Base-by-base conservation (phyloP, 2,113 vertebrate genomes). In the Pseudorhombus dupliciocellatus region DNA sequence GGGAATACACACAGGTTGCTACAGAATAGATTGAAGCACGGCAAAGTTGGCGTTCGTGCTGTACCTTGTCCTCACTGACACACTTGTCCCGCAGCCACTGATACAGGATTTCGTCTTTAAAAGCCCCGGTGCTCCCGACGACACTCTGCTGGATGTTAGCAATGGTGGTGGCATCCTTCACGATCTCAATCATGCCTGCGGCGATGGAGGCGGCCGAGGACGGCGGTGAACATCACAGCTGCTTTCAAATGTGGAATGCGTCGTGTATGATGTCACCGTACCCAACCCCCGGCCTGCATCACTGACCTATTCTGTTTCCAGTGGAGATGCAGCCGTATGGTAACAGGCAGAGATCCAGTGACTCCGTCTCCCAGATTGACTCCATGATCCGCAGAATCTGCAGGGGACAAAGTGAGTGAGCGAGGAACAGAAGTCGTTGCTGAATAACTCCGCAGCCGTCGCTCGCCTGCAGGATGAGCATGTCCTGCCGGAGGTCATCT, bases 281-380 rank as follows among this genome's bases (percentile, higher is more conserved):
- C 34, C 34, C 34, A 11, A 10, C 34, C 34, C 34, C 2, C 9
- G 34, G 34, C n/a, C n/a, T 10, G 34, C 12, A 12, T 11, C 10
- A 37, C 34, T 11, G 9, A 37, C 98, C 98, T 87, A 99, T 99
- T 92, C 95, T 96, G 92, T 98, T 97, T 63, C 97, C 97, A 20
- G 98, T 99, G 84, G 98, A 98, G 93, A 99, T 99, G 85, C 98
- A 99, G 22, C 97, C 98, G 25, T 99, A 99, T 0, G 98, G 98
- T 56, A 99, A 71, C 77, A 99, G 92, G 60, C 94, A 97, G 65
- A 99, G 94, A 72, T 99, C 98, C 87, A 99, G 88, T 1, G 96
- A 97, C 80, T 98, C 97, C 0, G 94, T 94, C 90, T 99, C 97
- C 98, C 98, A 99, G 90, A 99, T 98, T 2, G 97, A 98, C 85